Base-by-base conservation (phyloP, 2,888 invertebrate genomes). In the Ichneumoninae sp. region DNA sequence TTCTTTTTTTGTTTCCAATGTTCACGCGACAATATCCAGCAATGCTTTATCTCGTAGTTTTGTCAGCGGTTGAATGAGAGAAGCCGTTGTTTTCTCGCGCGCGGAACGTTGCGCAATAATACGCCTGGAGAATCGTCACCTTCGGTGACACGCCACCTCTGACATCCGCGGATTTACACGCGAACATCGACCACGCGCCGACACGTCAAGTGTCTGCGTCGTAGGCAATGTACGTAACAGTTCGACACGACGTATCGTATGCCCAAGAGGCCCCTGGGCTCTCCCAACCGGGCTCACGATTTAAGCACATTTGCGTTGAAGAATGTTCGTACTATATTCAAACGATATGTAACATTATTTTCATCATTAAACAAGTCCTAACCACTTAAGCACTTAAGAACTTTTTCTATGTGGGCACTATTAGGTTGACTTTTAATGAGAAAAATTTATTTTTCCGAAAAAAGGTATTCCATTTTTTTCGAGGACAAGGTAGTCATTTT, bases 81-180 rank as follows among this genome's bases (percentile, higher is more conserved):
- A 70, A 26, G 19, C 78, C 85, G 81, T 83, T 85, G 84, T 86
- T 82, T 85, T 85, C 78, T 77, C 66, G 54, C 54, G 40, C 40
- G n/a, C 44, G 36, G 68, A 47, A 72, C 66, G 88, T 90, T 89
- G 89, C 89, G 87, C 89, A 90, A 91, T 86, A 69, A 65, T 66
- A 54, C 65, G 77, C 85, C 88, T 76, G 52, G 76, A 83, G 83
- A 86, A 83, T 90, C 89, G 88, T 88, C 90, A 89, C 89, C 90
- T 89, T 87, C 85, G 85, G 88, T 89, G 89, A 90, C 90, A 91
- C 89, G 86, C 89, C 89, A 91, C 91, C 91, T 91, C 87, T 91
- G 91, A 91, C 91, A 90, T 89, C 89, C 86, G 86, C 75, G 85
- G 78, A 52, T 76, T 52, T 69, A 75, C 79, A 76, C 47, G 33